These are phyloP conservation scores for Todiramphus chloris DNA, from an alignment of 2,113 vertebrate species.

Conservation along the genomic window DNA sequence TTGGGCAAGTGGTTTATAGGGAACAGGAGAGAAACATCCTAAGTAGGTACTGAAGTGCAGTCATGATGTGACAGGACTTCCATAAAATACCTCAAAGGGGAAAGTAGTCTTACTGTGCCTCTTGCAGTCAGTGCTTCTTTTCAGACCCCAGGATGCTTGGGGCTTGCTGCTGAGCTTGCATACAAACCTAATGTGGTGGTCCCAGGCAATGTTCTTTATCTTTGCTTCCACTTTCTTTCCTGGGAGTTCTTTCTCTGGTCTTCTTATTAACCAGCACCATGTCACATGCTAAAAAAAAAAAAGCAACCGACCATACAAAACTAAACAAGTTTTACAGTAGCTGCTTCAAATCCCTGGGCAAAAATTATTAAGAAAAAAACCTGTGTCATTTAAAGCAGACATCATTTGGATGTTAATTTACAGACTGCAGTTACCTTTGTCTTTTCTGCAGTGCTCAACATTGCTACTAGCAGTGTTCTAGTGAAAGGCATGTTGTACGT, in stretches of 20 bases:
- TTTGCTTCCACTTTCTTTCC: neutral
- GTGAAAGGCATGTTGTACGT: neutral
- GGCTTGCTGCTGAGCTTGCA: neutral
- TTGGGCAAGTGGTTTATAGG: neutral
- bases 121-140: neutral
- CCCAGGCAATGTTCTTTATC: neutral
- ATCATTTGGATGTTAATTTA: neutral
- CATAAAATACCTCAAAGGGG: neutral
- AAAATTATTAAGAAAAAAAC: neutral
- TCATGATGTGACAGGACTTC: neutral
- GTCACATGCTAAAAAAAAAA: neutral
- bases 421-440: neutral
- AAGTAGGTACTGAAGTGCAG: neutral
- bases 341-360: neutral
- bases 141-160: neutral
- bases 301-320: neutral
- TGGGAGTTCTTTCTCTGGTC: neutral
- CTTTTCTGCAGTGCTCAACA: neutral
- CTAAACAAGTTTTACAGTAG: neutral
- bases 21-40: neutral
- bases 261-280: neutral
- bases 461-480: neutral
- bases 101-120: neutral
- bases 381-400: neutral
- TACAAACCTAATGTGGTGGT: neutral